A percentile compares a stretch with the other conserved stretches of the same genome.
Conservation (phyloP, 2,888 invertebrate genomes). For the Plusia festucae region DNA sequence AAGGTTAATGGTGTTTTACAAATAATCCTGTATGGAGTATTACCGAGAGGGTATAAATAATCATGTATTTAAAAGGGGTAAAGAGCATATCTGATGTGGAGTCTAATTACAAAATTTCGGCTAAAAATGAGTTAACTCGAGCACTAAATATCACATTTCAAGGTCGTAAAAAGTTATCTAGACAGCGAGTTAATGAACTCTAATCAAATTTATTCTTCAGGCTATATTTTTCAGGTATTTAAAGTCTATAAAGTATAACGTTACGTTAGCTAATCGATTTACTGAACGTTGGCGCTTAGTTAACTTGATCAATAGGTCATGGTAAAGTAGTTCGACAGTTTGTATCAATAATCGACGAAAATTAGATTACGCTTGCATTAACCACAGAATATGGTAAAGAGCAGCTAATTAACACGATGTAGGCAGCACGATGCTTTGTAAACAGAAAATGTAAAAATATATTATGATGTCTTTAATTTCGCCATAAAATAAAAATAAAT, state of each 20-base stretch:
- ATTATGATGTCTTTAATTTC: background rate
- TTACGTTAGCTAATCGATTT: background rate
- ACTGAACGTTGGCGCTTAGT: background rate
- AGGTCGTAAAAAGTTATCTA: too few relatives aligned
- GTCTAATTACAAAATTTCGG: too few relatives aligned
- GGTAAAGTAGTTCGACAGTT: background rate
- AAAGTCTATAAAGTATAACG: background rate
- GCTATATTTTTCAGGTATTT: background rate
- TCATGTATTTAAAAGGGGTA: too few relatives aligned
- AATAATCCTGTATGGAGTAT: too few relatives aligned
- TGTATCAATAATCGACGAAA: background rate
- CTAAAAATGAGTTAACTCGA: too few relatives aligned
- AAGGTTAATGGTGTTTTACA: too few relatives aligned
- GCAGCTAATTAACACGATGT: background rate
- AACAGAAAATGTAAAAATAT: background rate
- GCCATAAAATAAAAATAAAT: background rate
- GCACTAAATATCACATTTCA: too few relatives aligned
- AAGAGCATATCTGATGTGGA: too few relatives aligned
- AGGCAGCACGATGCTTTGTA: background rate
- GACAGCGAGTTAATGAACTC: too few relatives aligned
- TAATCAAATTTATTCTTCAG: background rate
- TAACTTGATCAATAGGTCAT: background rate
- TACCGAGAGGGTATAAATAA: too few relatives aligned
- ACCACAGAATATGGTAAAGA: constrained; percentile 1
- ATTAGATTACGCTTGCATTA: background rate